Evolutionary conservation across 2,113 vertebrate genomes (phyloP).

Genomic region (Oenanthe oenanthe): DNA sequence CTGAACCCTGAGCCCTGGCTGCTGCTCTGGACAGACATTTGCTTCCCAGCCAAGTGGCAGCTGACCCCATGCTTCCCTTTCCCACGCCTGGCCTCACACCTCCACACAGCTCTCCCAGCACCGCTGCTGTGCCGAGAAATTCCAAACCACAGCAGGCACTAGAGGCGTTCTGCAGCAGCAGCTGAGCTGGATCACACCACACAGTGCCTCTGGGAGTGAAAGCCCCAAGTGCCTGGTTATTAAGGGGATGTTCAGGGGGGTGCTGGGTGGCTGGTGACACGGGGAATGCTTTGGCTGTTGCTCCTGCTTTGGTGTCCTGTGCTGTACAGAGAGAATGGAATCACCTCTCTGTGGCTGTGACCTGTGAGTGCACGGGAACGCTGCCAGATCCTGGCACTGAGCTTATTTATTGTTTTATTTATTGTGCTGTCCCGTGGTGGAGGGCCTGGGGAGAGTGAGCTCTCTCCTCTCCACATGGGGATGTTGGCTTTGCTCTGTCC

Average conservation of each 20-base stretch:
- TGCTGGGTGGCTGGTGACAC: not conserved
- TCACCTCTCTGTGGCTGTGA: not conserved
- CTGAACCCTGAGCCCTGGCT: not conserved
- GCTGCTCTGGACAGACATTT: not conserved
- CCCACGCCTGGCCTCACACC: not conserved
- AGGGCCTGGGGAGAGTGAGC: not conserved
- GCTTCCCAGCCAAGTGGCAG: not conserved
- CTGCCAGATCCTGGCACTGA: not conserved
- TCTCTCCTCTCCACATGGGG: not conserved
- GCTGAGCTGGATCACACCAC: not conserved
- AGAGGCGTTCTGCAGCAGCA: constrained; percentile 3
- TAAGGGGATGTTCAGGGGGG: not conserved
- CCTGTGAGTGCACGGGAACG: accelerated
- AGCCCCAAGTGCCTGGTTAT: not conserved
- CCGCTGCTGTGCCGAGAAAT: not conserved
- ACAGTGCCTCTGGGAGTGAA: not conserved
- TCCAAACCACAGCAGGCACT: not conserved
- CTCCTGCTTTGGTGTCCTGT: not conserved
- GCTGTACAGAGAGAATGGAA: not conserved
- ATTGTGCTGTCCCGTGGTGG: not conserved
- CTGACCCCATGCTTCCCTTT: not conserved
- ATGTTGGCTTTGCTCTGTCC: not conserved
- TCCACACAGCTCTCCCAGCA: not conserved
- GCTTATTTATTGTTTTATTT: not conserved
- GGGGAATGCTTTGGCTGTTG: not conserved